Base-by-base conservation (phyloP, 64 coral and sea anemone genomes). In the Pocillopora verrucosa region DNA sequence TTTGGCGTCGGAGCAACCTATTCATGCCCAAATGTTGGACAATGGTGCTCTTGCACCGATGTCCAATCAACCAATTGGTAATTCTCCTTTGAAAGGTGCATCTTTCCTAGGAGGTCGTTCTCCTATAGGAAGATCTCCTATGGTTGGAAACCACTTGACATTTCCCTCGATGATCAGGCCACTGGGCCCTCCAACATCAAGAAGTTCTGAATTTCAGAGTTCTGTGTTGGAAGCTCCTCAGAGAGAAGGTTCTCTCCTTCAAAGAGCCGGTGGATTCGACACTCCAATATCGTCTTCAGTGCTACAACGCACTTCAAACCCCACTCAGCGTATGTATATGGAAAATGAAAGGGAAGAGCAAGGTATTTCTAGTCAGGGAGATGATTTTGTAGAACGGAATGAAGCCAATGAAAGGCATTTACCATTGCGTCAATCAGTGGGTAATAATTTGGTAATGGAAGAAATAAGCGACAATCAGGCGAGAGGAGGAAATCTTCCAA, bases 381-480 rank as follows among this genome's bases (percentile, higher is more conserved):
- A 65, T 36, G 65, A 37, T 24, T 76, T 78, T 72, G 76, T 78
- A 4, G 86, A 76, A 26, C 56, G 34, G 16, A 62, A 61, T 58
- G 86, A 76, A 59, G 56, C 73, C 9, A 10, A 20, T n/a, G 86
- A 78, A 65, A 77, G 86, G 9, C 72, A 13, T 37, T 19, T 30
- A 14, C 73, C 58, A 45, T 24, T 15, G 13, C 73, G 11, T 60
- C 69, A 60, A 16, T 73, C 30, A 60, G 41, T 78, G 11, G 86
- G 86, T 10, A 76, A 76, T 60, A 79, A 87, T 36, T 56, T 92
- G 57, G 63, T 92, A 5, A 73, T 92, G 69, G 90, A 92, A 62
- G 90, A 87, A 80, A 65, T 87, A 16, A 77, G 82, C 34, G 90
- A 92, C 65, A 87, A 67, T 61, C 63, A 63, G 13, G 90, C 90